These are phyloP conservation scores for Neoascia interrupta DNA, from an alignment of 2,888 invertebrate species.

Conservation along the genomic window DNA sequence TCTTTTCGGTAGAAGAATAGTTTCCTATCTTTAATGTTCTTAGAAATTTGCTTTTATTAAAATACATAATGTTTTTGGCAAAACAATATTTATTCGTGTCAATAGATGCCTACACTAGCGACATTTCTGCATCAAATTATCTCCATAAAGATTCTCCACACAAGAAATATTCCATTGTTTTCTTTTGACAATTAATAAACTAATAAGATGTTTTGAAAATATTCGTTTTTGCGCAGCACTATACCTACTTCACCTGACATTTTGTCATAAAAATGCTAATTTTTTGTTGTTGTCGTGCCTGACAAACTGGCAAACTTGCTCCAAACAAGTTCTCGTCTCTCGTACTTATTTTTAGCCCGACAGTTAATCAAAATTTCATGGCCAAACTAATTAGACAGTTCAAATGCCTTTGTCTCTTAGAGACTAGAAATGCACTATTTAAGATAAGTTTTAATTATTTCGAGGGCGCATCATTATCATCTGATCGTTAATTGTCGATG, in stretches of 20 bases:
- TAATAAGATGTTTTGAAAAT: no score
- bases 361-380: not conserved
- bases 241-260: no score
- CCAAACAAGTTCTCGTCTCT: no score
- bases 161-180: no score
- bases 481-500: not conserved
- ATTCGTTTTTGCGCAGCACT: no score
- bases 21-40: no score
- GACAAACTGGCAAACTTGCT: not conserved
- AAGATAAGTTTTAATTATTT: not conserved
- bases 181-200: no score
- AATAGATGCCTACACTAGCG: not conserved
- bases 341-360: not conserved
- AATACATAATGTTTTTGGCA: no score
- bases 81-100: not conserved
- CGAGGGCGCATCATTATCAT: not conserved
- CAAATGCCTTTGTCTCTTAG: not conserved
- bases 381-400: not conserved
- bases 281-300: not conserved
- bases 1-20: slow-evolving; percentile 5
- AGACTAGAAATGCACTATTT: slow-evolving; percentile 1
- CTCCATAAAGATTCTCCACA: no score
- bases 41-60: no score
- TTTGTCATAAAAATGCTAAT: slow-evolving; percentile 4
- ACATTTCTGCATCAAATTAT: not conserved